Evolutionary conservation across 2,113 vertebrate species (phyloP), one percentile per base, ranked within the genome.

Genomic region (Turdus rufiventris): DNA sequence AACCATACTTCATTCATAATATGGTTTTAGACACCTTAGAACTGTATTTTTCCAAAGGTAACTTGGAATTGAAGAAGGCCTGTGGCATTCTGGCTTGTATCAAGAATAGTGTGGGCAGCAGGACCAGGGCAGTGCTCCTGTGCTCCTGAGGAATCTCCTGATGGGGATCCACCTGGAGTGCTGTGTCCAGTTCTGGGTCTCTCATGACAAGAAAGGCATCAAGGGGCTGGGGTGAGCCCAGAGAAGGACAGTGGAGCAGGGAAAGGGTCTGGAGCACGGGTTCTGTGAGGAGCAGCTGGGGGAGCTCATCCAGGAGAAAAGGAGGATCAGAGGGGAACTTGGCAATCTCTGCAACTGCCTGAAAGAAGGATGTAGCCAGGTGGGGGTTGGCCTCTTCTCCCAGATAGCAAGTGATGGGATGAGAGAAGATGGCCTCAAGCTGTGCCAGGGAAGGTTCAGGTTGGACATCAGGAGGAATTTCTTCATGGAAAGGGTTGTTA

Each of bases 1-100:
- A 84, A 66, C 85, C 63, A 73, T 91, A 86, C 65, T 91, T 96
- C 65, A 62, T 77, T 93, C 93, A 92, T 96, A 93, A 80, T 89
- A 80, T 73, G 47, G 85, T 89, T 95, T 94, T 85, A 82, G 89
- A 61, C 54, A 31, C 12, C 74, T 93, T 83, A 58, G 50, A 89
- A 77, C 56, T 75, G 42, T 94, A 29, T 81, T 77, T 85, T 63
- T 67, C 78, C 28, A 18, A 86, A 75, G n/a, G 33, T 95, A 96
- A 76, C 86, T 94, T 93, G 74, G 65, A 61, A 48, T 23, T 76
- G 21, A 48, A 31, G 20, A 62, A 56, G 18, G 6, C 56, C 20
- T 47, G 3, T 42, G 56, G 10, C 56, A 70, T 83, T 26, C 34
- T 62, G 56, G 21, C 26, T 23, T 48, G 6, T 48, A 36, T 36